phyloP scores from a whole-genome alignment of 2,797 vertebrate species.

The Martes flavigula region DNA sequence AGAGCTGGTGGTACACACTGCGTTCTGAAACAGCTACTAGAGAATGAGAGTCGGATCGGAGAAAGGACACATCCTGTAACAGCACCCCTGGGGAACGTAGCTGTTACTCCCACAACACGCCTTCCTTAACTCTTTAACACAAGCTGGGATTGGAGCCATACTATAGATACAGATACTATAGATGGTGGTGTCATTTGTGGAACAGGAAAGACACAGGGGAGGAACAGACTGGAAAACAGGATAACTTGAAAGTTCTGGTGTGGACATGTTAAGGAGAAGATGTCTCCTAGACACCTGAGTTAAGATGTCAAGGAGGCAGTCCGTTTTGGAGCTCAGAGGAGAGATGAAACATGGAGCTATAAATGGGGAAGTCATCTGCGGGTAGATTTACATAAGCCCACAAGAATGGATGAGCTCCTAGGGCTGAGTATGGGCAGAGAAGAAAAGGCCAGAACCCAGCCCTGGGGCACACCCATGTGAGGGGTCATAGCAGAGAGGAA shows the following conservation, averaged over 20 bases:
- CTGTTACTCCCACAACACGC: not conserved
- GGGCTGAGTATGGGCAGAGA: not conserved
- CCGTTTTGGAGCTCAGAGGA: not conserved
- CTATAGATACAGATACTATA: no score
- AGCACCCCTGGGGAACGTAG: fast-evolving
- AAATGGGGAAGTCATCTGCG: not conserved
- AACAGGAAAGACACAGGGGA: not conserved
- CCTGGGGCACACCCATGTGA: not conserved
- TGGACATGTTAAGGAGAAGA: not conserved
- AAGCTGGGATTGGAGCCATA: not conserved
- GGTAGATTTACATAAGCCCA: not conserved
- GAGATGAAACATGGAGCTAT: not conserved
- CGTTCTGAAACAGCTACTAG: not conserved
- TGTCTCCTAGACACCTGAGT: not conserved
- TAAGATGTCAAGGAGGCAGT: not conserved
- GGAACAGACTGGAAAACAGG: not conserved
- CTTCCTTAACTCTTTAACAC: not conserved
- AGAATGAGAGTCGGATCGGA: not conserved
- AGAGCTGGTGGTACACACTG: not conserved
- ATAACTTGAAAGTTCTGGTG: not conserved
- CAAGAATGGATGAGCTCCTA: not conserved
- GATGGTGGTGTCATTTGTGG: not conserved
- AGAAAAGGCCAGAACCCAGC: not conserved
- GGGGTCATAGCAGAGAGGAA: not conserved
- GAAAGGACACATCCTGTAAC: not conserved